A percentile compares a stretch with the other conserved stretches of the same genome.
These are phyloP conservation scores for Myotis brandtii DNA, from an alignment of 2,113 vertebrate genomes.

Conservation along the genomic window DNA sequence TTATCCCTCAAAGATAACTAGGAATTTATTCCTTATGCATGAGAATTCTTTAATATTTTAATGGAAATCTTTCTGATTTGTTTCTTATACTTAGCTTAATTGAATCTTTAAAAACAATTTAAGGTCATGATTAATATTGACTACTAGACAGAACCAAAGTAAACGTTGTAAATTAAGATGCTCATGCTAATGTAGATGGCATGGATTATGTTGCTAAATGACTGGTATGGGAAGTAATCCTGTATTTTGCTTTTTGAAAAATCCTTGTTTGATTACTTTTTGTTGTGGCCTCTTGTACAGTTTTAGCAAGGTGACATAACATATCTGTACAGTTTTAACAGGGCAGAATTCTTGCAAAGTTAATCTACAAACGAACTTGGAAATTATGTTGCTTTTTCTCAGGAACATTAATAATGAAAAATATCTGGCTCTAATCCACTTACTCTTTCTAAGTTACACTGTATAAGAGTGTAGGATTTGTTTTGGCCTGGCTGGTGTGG, in stretches of 20 bases:
- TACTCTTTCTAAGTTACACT: not conserved
- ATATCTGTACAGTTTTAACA: not conserved
- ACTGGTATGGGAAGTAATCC: not conserved
- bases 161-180: not conserved
- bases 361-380: not conserved
- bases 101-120: conserved; percentile 46
- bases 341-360: not conserved
- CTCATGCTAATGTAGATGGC: not conserved
- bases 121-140: conserved; percentile 29
- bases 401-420: not conserved
- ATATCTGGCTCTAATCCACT: not conserved
- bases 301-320: not conserved
- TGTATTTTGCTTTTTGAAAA: not conserved
- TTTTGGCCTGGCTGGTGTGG: too few relatives aligned
- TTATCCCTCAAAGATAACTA: not conserved
- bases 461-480: too few relatives aligned
- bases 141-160: conserved; percentile 1
- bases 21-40: not conserved
- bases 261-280: not conserved
- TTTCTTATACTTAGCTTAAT: conserved; percentile 20
- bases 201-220: not conserved
- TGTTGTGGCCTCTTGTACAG: not conserved
- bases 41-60: conserved; percentile 22
- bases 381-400: not conserved
- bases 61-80: conserved; percentile 48